Base-by-base conservation (phyloP, 1,140 invertebrate species). In the Drosophila orena region DNA sequence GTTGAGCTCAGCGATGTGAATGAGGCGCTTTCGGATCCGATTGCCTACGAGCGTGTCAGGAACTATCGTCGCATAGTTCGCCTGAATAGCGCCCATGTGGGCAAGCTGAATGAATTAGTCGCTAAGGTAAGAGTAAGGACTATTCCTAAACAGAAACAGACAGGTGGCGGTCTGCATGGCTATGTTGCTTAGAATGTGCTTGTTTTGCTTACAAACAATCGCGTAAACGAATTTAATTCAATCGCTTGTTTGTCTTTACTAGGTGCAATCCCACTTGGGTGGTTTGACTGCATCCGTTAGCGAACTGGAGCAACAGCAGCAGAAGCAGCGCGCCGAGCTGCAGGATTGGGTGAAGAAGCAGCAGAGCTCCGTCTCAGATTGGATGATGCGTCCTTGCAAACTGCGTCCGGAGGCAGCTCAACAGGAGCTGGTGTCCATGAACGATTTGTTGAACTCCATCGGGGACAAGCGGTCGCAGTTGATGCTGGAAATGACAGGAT, bases 221-320 rank as follows among this genome's bases (percentile, higher is more conserved):
- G 5, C 42, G 1, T 58, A 14, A 30, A 49, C 40, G 3, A 4
- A 7, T 3, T 38, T 15, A 22, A 12, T 24, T 12, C 8, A 20
- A 11, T 61, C 49, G 0, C 1, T 20, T 0, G 4, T 4, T 0
- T 53, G 20, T 12, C 3, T 10, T 6, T 10, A 22, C 8, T 60
- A 98, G 97, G 96, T 98, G 84, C 97, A 98, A 95, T 95, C 94
- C 71, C 96, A 96, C 78, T 94, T 98, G 81, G 95, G 96, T 79
- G 95, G 95, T 35, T 93, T 98, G 55, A 94, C 95, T 56, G 94
- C 96, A 91, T 94, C 95, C 15, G 96, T 97, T 30, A 94, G 95
- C 62, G 95, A 97, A 76, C 95, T 98, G 92, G 97, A 98, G 91
- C 96, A 96, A 90, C 95, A 97, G 61, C n/a, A n/a, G n/a, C 95